phyloP scores from a whole-genome alignment of 1,140 invertebrate genomes.

The Pseudachorutes palmiensis region DNA sequence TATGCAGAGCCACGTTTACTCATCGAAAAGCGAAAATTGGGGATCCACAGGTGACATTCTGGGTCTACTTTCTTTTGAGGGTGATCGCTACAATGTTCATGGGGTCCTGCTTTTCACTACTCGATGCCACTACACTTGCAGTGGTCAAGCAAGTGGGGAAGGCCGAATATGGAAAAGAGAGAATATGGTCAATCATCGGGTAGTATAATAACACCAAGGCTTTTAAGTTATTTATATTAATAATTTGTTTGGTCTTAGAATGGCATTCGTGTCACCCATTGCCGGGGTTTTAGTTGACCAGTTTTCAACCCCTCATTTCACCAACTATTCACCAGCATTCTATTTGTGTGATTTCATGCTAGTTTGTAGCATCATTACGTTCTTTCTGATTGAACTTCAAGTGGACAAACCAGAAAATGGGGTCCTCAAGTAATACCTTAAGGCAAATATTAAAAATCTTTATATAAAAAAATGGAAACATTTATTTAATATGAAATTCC shows the following conservation, averaged over 20 bases:
- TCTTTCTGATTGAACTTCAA: neutral
- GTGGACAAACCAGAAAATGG: slow-evolving; percentile 3
- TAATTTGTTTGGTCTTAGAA: too few relatives aligned
- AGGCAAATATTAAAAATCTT: neutral
- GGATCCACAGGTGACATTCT: slow-evolving; percentile 53
- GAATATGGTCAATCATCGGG: slow-evolving; percentile 68
- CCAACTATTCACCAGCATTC: slow-evolving; percentile 58
- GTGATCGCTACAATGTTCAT: slow-evolving; percentile 66
- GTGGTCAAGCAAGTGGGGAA: slow-evolving; percentile 65
- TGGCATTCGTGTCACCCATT: slow-evolving; percentile 70
- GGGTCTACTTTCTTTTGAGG: slow-evolving; percentile 65
- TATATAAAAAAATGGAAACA: neutral
- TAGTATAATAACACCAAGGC: too few relatives aligned
- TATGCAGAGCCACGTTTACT: too few relatives aligned
- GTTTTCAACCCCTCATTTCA: slow-evolving; percentile 48
- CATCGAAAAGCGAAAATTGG: too few relatives aligned
- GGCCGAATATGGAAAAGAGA: slow-evolving; percentile 68
- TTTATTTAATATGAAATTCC: neutral
- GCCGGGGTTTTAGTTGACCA: slow-evolving; percentile 48
- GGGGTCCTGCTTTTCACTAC: slow-evolving; percentile 64
- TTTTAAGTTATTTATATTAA: too few relatives aligned
- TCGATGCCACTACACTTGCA: slow-evolving; percentile 71
- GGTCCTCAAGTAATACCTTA: slow-evolving; percentile 3
- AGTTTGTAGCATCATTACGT: neutral
- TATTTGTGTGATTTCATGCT: neutral